Conservation (phyloP, 2,888 invertebrate genomes). For the Conomelus anceps region DNA sequence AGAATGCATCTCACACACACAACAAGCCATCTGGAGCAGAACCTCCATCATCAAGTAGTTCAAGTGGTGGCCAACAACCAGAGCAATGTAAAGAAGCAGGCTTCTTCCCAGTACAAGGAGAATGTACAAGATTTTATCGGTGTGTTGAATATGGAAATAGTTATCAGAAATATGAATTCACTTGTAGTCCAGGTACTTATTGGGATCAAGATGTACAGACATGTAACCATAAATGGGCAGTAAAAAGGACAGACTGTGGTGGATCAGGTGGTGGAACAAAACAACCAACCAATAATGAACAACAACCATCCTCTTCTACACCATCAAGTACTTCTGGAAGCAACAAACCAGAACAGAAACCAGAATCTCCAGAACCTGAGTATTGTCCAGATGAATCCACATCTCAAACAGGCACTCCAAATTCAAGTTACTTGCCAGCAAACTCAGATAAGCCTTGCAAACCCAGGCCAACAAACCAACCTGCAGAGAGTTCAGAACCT, state of each 20-base stretch:
- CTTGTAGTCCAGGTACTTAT: conserved; percentile 58
- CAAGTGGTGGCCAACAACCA: background rate
- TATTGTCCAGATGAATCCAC: background rate
- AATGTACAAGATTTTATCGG: conserved; percentile 60
- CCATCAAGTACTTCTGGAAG: background rate
- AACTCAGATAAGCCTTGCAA: background rate
- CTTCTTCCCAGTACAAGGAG: conserved; percentile 53
- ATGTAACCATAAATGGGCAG: conserved; percentile 54
- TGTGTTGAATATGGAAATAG: conserved; percentile 50
- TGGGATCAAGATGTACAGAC: conserved; percentile 58
- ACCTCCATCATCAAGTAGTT: background rate
- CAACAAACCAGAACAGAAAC: background rate
- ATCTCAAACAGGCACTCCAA: background rate
- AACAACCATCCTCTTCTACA: background rate
- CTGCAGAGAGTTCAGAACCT: background rate
- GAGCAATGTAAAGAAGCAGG: conserved; percentile 50
- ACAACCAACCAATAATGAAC: background rate
- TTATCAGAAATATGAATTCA: conserved; percentile 51
- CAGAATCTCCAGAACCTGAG: background rate
- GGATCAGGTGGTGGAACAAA: background rate
- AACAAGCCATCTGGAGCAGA: background rate
- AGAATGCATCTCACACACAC: background rate
- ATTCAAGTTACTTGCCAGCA: background rate
- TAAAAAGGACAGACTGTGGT: conserved; percentile 38
- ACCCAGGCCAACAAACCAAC: background rate